Evolutionary conservation across 92 coral and sea anemone species (phyloP).

Genomic region (Heliopora coerulea): DNA sequence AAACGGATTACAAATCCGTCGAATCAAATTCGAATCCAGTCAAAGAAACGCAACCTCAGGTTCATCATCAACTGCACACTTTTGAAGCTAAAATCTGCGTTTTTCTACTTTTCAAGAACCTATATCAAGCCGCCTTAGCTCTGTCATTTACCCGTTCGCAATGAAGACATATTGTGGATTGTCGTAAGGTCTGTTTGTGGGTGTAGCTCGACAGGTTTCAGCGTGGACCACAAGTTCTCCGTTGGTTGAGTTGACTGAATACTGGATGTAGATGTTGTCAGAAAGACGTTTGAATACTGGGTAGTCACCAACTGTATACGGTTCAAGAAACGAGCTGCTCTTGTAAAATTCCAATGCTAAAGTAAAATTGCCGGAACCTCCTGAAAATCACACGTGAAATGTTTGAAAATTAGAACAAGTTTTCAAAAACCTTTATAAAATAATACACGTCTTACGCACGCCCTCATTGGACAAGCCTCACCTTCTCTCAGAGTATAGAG

Average conservation of each 20-base stretch:
- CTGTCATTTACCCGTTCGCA: conserved; percentile 26
- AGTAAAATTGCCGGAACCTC: conserved; percentile 25
- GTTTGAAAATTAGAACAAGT: not conserved
- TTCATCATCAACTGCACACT: too few species aligned
- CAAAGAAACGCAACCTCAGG: too few species aligned
- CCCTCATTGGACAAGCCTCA: too few species aligned
- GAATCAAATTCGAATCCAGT: too few species aligned
- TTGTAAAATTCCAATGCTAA: conserved; percentile 9
- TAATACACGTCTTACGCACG: too few species aligned
- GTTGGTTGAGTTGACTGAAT: conserved; percentile 20
- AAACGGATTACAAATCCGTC: too few species aligned
- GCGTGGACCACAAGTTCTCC: conserved; percentile 23
- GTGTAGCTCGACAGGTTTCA: conserved; percentile 32
- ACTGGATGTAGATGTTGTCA: conserved; percentile 21
- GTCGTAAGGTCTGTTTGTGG: conserved; percentile 33
- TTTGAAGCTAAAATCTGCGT: too few species aligned
- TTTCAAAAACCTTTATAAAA: too few species aligned
- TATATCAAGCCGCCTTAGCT: too few species aligned
- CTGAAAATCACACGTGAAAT: not conserved
- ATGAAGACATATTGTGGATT: conserved; percentile 36
- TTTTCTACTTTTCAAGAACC: too few species aligned
- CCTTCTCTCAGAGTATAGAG: too few species aligned
- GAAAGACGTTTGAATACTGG: conserved; percentile 16
- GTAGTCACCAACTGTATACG: conserved; percentile 15
- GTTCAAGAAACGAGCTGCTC: not conserved